Evolutionary conservation across 1,140 invertebrate species (phyloP).

Genomic region (Drosophila teissieri): DNA sequence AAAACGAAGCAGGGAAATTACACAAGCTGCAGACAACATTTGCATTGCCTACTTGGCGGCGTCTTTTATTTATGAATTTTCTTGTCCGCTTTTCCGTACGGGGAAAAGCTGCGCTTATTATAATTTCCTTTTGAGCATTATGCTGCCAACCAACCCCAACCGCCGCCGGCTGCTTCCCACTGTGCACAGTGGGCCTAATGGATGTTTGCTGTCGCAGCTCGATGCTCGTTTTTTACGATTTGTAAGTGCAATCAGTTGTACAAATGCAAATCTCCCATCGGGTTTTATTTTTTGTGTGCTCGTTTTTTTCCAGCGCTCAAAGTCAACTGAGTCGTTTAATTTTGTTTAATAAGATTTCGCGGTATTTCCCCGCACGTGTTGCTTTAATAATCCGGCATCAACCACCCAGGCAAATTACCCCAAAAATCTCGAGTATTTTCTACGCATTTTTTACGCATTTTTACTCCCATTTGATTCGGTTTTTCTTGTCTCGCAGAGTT

Average conservation of each 20-base stretch:
- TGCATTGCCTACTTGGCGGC: slow-evolving; percentile 79
- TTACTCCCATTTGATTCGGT: slow-evolving; percentile 30
- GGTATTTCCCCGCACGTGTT: slow-evolving; percentile 73
- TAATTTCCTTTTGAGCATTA: slow-evolving; percentile 76
- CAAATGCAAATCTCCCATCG: slow-evolving; percentile 43
- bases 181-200: slow-evolving; percentile 79
- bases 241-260: slow-evolving; percentile 53
- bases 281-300: not conserved
- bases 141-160: slow-evolving; percentile 8
- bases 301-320: slow-evolving; percentile 20
- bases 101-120: slow-evolving; percentile 70
- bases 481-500: slow-evolving; percentile 12
- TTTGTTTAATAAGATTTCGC: slow-evolving; percentile 76
- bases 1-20: slow-evolving; percentile 13
- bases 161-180: slow-evolving; percentile 38
- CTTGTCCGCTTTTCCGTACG: slow-evolving; percentile 21
- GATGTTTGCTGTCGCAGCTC: slow-evolving; percentile 52
- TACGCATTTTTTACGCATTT: slow-evolving; percentile 36
- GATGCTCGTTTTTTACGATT: slow-evolving; percentile 45
- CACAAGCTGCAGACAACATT: slow-evolving; percentile 48
- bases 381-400: slow-evolving; percentile 58
- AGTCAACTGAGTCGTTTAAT: slow-evolving; percentile 72
- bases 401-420: slow-evolving; percentile 51
- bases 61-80: slow-evolving; percentile 65
- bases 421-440: slow-evolving; percentile 61